Evolutionary conservation across 2,797 vertebrate genomes (phyloP).

Genomic region (Falco novaeseelandiae): DNA sequence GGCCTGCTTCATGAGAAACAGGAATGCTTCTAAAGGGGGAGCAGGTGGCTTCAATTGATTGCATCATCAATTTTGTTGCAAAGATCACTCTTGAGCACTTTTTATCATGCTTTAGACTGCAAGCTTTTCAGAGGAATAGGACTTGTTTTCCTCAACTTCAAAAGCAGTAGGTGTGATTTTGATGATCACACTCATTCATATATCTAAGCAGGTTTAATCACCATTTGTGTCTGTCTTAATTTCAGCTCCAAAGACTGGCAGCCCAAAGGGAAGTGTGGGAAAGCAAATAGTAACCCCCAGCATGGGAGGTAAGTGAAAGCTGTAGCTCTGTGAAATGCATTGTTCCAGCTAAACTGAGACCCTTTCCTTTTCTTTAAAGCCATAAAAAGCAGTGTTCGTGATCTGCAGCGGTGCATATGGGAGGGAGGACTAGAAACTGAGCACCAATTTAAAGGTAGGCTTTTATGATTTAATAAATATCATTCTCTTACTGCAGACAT

Average conservation of each 20-base stretch:
- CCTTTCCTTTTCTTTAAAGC: constrained; percentile 35
- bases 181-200: not conserved
- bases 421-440: not conserved
- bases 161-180: not conserved
- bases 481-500: not conserved
- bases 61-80: not conserved
- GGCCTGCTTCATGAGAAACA: not conserved
- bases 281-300: constrained; percentile 61
- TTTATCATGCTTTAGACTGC: not conserved
- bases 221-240: constrained; percentile 25
- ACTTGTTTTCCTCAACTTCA: not conserved
- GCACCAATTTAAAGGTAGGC: not conserved
- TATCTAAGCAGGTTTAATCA: constrained; percentile 3
- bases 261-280: constrained; percentile 58
- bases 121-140: not conserved
- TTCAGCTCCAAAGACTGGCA: constrained; percentile 31
- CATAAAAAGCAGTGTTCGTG: not conserved
- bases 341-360: constrained; percentile 46
- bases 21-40: not conserved
- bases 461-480: constrained; percentile 9
- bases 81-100: not conserved
- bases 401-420: constrained; percentile 18
- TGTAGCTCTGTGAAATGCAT: constrained; percentile 35
- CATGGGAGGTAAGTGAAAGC: constrained; percentile 59
- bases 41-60: not conserved